Conservation (phyloP, 2,888 invertebrate species). For the Lypha dubia region DNA sequence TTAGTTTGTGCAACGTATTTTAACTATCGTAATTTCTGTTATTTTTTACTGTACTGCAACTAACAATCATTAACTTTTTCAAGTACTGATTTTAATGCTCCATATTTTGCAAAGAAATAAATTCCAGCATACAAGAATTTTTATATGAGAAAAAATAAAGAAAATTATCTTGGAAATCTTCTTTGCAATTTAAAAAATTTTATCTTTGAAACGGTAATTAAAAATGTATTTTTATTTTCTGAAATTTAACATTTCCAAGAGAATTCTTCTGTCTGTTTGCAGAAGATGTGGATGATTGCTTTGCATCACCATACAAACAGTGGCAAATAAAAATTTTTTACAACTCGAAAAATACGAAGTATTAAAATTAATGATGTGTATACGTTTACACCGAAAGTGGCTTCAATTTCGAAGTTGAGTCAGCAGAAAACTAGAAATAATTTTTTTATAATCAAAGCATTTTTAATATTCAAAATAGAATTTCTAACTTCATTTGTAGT, state of each 20-base stretch:
- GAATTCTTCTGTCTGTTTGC: background rate
- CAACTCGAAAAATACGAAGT: no score
- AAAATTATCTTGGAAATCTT: background rate
- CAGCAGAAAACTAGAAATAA: no score
- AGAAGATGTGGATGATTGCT: background rate
- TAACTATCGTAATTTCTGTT: background rate
- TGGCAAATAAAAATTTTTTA: background rate
- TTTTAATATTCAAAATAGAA: no score
- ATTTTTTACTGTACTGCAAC: background rate
- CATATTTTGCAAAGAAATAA: constrained; percentile 13
- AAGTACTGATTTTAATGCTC: background rate
- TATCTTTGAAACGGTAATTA: constrained; percentile 27
- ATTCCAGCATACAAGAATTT: constrained; percentile 1
- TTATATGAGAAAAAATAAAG: background rate
- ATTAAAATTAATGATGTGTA: no score
- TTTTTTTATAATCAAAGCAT: no score
- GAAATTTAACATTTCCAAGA: constrained; percentile 26
- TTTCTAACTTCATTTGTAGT: no score
- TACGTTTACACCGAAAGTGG: no score
- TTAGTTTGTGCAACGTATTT: background rate
- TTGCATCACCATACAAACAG: background rate
- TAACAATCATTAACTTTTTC: background rate
- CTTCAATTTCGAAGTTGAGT: no score
- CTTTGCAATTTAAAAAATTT: constrained; percentile 2
- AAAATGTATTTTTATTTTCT: constrained; percentile 18